These are phyloP conservation scores for Gadus macrocephalus DNA, from an alignment of 2,113 vertebrate species.

Conservation along the genomic window DNA sequence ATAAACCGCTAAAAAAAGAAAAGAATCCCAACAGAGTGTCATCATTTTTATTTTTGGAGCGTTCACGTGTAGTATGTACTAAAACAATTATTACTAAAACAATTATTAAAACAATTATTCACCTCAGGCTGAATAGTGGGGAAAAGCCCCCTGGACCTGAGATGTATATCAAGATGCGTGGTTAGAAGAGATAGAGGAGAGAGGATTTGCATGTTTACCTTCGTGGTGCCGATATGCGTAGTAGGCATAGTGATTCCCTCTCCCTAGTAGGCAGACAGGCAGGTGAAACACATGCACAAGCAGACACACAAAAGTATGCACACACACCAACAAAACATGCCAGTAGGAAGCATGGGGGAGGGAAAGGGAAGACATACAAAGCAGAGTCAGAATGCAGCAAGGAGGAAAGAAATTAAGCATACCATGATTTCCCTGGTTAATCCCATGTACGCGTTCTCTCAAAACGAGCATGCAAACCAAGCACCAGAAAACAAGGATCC, in stretches of 20 bases:
- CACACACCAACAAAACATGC: constrained; percentile 71
- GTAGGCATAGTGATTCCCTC: constrained; percentile 97
- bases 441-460: constrained; percentile 19
- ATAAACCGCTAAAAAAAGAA: too few relatives aligned
- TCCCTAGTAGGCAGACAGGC: constrained; percentile 91
- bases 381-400: constrained; percentile 81
- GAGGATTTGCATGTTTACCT: constrained; percentile 71
- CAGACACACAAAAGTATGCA: constrained; percentile 70
- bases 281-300: constrained; percentile 68
- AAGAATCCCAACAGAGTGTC: too few relatives aligned
- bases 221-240: constrained; percentile 87
- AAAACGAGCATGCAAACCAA: neutral
- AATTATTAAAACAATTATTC: too few relatives aligned
- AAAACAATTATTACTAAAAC: too few relatives aligned
- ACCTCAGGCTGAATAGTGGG: too few relatives aligned
- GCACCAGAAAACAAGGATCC: neutral
- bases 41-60: too few relatives aligned
- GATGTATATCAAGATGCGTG: too few relatives aligned
- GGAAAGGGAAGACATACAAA: constrained; percentile 70
- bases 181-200: neutral
- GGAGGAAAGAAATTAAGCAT: constrained; percentile 52
- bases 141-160: too few relatives aligned
- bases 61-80: too few relatives aligned
- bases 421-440: constrained; percentile 39
- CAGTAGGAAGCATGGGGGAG: constrained; percentile 69